These are phyloP conservation scores for Sciurus niger DNA, from an alignment of 2,113 vertebrate species.

Conservation along the genomic window DNA sequence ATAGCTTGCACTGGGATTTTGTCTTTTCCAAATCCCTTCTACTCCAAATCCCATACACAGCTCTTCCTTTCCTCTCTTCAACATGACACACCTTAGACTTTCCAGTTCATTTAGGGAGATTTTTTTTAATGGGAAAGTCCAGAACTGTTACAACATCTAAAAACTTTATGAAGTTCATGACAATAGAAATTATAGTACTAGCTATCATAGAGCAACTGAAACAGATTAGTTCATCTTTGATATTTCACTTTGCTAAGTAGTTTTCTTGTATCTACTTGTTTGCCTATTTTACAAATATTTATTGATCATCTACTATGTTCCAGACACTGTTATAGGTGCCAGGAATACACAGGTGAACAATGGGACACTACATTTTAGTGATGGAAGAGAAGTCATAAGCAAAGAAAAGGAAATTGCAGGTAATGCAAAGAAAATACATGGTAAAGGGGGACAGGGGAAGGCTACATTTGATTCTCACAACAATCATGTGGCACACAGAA, in stretches of 20 bases:
- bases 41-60: neutral
- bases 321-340: neutral
- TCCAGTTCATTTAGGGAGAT: neutral
- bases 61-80: neutral
- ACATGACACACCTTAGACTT: neutral
- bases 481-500: neutral
- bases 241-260: neutral
- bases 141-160: neutral
- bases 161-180: neutral
- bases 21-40: neutral
- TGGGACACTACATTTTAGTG: neutral
- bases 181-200: neutral
- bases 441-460: neutral
- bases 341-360: neutral
- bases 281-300: neutral
- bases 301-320: neutral
- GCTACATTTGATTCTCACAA: neutral
- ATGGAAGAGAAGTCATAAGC: neutral
- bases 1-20: neutral
- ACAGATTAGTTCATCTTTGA: neutral
- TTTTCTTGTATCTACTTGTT: neutral
- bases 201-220: neutral
- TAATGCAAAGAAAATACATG: neutral
- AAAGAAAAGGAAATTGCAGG: neutral
- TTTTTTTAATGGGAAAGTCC: neutral